Conservation (phyloP, 2,113 vertebrate species). For the Pterocles gutturalis region DNA sequence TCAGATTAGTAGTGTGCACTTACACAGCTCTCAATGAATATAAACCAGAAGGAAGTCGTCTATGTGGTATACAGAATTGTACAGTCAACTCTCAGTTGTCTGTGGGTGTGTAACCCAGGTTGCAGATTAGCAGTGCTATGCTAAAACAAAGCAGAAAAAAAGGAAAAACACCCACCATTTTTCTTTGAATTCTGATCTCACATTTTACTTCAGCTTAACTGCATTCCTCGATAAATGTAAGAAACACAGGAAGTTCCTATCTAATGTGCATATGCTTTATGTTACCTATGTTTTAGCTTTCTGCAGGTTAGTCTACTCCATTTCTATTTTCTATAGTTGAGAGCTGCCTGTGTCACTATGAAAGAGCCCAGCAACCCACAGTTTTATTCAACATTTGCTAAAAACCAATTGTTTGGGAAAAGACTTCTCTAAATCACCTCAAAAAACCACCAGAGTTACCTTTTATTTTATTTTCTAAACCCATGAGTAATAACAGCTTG, state of each 20-base stretch:
- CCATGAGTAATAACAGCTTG: neutral
- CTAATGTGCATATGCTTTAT: neutral
- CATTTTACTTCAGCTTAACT: slow-evolving; percentile 16
- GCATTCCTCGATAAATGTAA: neutral
- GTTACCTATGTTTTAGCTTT: neutral
- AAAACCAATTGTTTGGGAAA: neutral
- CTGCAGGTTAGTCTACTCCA: neutral
- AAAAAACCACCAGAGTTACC: slow-evolving; percentile 1
- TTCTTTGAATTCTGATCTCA: slow-evolving; percentile 47
- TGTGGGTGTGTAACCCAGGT: slow-evolving; percentile 68
- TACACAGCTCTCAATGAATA: slow-evolving; percentile 16
- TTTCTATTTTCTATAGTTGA: neutral
- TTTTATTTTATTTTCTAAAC: neutral
- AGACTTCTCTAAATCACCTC: neutral
- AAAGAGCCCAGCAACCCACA: neutral
- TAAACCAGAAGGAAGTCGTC: slow-evolving; percentile 45
- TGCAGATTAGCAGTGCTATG: slow-evolving; percentile 62
- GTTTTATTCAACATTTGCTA: neutral
- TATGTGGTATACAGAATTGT: slow-evolving; percentile 15
- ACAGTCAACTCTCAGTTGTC: slow-evolving; percentile 17
- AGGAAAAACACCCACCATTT: slow-evolving; percentile 52
- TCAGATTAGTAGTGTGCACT: neutral
- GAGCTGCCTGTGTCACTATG: neutral
- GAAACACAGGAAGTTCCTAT: neutral
- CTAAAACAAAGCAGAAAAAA: slow-evolving; percentile 61